These are phyloP conservation scores for Paratilapia polleni DNA, from an alignment of 2,113 vertebrate genomes.

Conservation along the genomic window DNA sequence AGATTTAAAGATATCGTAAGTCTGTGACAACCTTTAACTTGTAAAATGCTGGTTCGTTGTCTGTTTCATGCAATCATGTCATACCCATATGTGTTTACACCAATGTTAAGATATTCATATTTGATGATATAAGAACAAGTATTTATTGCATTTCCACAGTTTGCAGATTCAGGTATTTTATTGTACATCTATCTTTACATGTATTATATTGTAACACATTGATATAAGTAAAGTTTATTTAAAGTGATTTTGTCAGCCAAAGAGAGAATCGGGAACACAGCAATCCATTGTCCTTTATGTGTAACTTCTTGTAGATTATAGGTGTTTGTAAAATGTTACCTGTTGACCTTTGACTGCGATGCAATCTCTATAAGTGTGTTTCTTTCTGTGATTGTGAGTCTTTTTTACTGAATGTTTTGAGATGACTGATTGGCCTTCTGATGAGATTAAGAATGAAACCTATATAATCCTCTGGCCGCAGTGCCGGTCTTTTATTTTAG, in stretches of 20 bases:
- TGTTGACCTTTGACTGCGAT: constrained; percentile 67
- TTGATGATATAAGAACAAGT: constrained; percentile 57
- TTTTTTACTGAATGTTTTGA: constrained; percentile 74
- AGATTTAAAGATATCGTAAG: constrained; percentile 25
- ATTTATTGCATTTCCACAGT: constrained; percentile 71
- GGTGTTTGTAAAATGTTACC: constrained; percentile 68
- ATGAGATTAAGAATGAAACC: constrained; percentile 63
- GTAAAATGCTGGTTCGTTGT: constrained; percentile 65
- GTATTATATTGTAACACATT: constrained; percentile 68
- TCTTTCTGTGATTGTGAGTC: constrained; percentile 64
- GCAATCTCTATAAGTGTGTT: constrained; percentile 70
- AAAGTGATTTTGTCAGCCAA: constrained; percentile 80
- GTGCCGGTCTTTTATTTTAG: constrained; percentile 46
- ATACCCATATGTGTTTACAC: constrained; percentile 47
- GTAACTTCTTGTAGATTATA: constrained; percentile 46
- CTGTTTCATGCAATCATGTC: constrained; percentile 57
- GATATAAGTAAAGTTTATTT: constrained; percentile 60
- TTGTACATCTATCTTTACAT: constrained; percentile 69
- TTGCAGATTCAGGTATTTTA: constrained; percentile 75
- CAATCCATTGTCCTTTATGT: constrained; percentile 63
- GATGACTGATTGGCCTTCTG: constrained; percentile 58
- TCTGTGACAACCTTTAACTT: constrained; percentile 41
- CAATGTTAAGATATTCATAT: constrained; percentile 53
- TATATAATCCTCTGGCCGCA: constrained; percentile 21
- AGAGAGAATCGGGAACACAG: constrained; percentile 70